Conservation (phyloP, 2,113 vertebrate species). For the Dasypus novemcinctus region DNA sequence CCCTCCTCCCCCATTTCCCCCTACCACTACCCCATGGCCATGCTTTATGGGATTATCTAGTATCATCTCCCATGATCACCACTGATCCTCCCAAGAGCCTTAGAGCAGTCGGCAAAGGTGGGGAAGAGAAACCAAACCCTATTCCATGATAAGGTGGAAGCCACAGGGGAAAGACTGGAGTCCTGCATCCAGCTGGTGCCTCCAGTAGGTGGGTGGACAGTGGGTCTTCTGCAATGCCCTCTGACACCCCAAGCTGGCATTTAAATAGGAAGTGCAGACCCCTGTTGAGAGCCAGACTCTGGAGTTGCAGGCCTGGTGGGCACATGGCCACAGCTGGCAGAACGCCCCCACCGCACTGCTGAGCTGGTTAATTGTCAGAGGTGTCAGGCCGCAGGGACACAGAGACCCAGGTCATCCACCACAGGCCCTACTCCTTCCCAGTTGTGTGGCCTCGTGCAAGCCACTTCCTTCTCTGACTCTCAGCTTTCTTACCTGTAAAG, state of each 20-base stretch:
- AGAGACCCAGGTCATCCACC: not conserved
- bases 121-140: not conserved
- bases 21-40: not conserved
- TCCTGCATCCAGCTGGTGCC: not conserved
- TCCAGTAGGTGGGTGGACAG: too few species aligned
- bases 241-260: not conserved
- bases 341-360: not conserved
- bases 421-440: not conserved
- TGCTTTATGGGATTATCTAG: not conserved
- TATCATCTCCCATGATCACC: not conserved
- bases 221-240: not conserved
- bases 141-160: not conserved
- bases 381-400: not conserved
- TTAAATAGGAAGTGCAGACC: not conserved
- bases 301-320: not conserved
- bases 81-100: not conserved
- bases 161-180: not conserved
- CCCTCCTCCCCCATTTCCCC: too few species aligned
- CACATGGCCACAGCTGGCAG: not conserved
- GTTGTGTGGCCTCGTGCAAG: not conserved
- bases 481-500: not conserved
- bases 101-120: not conserved
- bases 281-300: not conserved
- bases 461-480: not conserved
- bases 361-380: not conserved